Percentiles rank a stretch among this genome's conserved stretches.
Conservation (phyloP, 2,113 vertebrate species). For the Cochlearius cochlearius region DNA sequence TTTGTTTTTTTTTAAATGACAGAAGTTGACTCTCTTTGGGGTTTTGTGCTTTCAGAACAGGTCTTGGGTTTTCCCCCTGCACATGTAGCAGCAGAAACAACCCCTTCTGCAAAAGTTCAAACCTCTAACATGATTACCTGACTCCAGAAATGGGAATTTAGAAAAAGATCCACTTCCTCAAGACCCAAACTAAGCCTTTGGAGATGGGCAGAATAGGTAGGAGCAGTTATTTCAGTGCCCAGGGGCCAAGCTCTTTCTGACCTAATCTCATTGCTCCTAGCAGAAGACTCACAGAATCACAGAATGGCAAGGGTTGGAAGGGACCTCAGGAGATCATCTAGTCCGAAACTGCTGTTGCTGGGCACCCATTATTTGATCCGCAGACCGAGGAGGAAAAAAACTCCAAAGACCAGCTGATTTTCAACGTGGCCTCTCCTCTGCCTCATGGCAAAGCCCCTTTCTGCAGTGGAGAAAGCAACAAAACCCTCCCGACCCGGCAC, state of each 20-base stretch:
- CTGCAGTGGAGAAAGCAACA: not conserved
- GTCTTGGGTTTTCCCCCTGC: not conserved
- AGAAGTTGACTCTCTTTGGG: not conserved
- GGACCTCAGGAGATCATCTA: too few relatives aligned
- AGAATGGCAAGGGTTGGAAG: too few relatives aligned
- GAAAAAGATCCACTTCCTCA: not conserved
- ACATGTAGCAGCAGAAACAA: not conserved
- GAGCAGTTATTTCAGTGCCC: not conserved
- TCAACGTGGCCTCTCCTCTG: not conserved
- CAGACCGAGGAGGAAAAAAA: not conserved
- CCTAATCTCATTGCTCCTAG: not conserved
- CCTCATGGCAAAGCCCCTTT: not conserved
- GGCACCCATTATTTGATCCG: not conserved
- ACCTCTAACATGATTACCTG: not conserved
- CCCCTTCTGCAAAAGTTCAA: not conserved
- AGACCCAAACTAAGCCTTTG: not conserved
- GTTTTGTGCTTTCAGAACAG: not conserved
- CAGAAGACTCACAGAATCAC: too few relatives aligned
- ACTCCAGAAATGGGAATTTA: not conserved
- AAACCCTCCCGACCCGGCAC: not conserved
- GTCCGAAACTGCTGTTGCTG: not conserved
- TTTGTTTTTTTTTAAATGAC: not conserved
- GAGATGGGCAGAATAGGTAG: not conserved
- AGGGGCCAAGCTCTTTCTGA: not conserved
- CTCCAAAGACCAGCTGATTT: not conserved